Evolutionary conservation across 1,140 invertebrate genomes (phyloP).

Genomic region (Geopemphigus sp.): DNA sequence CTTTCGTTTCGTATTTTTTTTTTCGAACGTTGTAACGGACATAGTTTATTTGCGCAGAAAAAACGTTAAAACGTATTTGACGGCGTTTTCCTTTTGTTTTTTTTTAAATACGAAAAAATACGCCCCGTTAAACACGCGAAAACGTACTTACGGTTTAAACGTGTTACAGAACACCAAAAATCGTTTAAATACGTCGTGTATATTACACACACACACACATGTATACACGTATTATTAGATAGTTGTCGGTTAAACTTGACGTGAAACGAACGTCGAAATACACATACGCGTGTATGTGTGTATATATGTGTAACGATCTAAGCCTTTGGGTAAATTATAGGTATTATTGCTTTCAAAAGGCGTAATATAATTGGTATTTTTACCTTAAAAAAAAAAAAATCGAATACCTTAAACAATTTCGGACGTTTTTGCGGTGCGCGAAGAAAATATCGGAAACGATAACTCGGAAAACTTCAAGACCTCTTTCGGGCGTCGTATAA

Average conservation of each 20-base stretch:
- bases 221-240: background rate
- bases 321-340: too few relatives aligned
- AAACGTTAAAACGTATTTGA: background rate
- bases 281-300: too few relatives aligned
- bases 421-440: too few relatives aligned
- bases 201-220: too few relatives aligned
- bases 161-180: background rate
- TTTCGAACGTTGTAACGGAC: background rate
- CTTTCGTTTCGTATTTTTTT: background rate
- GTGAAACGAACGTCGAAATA: too few relatives aligned
- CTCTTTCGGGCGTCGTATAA: too few relatives aligned
- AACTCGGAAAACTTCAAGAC: too few relatives aligned
- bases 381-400: too few relatives aligned
- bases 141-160: conserved; percentile 4
- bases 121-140: background rate
- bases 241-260: background rate
- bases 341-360: too few relatives aligned
- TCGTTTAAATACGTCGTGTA: background rate
- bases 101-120: conserved; percentile 8
- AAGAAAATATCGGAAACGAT: too few relatives aligned
- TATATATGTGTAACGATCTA: background rate
- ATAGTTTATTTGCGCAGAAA: background rate
- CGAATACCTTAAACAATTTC: too few relatives aligned
- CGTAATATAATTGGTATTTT: too few relatives aligned
- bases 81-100: background rate